These are phyloP conservation scores for Psittacula derbiana DNA, from an alignment of 2,797 vertebrate genomes.

Conservation along the genomic window DNA sequence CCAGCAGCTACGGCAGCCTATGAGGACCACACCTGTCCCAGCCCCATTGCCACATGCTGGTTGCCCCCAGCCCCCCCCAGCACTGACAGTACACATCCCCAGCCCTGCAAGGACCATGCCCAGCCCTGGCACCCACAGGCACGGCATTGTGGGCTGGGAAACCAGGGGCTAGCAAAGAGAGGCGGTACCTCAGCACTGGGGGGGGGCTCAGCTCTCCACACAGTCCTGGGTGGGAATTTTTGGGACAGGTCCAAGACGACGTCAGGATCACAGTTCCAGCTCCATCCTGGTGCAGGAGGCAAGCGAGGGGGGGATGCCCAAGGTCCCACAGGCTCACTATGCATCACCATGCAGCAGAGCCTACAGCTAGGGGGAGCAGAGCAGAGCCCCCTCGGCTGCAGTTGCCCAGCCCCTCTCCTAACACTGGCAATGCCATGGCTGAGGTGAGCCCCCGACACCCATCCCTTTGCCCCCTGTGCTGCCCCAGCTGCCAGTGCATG, in stretches of 20 bases:
- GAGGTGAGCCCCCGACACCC: accelerated
- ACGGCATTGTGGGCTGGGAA: accelerated
- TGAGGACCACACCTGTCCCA: accelerated
- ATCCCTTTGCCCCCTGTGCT: not conserved
- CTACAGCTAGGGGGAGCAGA: not conserved
- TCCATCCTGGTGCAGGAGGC: not conserved
- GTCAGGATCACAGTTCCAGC: not conserved
- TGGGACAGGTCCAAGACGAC: not conserved
- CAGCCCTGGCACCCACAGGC: not conserved
- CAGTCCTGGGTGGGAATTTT: not conserved
- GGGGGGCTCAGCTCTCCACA: accelerated
- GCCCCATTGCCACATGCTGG: accelerated
- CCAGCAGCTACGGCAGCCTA: accelerated
- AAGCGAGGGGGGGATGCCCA: not conserved
- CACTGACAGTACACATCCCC: accelerated
- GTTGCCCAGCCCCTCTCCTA: not conserved
- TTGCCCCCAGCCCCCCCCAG: not conserved
- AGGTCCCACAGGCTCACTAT: not conserved
- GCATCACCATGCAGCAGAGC: not conserved
- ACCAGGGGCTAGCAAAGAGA: not conserved
- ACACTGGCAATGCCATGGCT: not conserved
- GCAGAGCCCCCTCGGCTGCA: not conserved
- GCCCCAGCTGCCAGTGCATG: accelerated
- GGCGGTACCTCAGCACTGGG: accelerated
- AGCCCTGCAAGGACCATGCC: accelerated